phyloP scores from a whole-genome alignment of 2,113 vertebrate genomes.

The Copsychus sechellarum region DNA sequence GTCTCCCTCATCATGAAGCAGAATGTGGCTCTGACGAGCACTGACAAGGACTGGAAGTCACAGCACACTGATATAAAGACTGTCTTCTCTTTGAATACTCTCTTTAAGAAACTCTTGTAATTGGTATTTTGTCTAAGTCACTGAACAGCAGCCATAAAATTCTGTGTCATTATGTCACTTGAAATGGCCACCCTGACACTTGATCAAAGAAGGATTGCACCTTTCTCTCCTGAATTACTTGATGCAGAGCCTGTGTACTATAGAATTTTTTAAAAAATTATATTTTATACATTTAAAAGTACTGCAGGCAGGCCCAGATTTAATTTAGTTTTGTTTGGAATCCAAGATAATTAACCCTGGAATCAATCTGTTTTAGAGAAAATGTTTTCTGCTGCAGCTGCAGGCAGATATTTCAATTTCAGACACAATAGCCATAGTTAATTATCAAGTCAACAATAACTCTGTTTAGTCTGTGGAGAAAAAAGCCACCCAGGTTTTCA shows the following conservation, averaged over 20 bases:
- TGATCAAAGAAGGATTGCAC: not conserved
- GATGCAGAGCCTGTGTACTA: not conserved
- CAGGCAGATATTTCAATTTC: constrained; percentile 28
- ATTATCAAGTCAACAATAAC: constrained; percentile 47
- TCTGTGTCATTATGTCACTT: not conserved
- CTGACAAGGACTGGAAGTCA: not conserved
- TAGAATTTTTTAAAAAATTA: not conserved
- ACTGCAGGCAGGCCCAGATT: not conserved
- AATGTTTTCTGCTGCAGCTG: constrained; percentile 23
- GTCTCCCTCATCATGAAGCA: not conserved
- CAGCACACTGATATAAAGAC: not conserved
- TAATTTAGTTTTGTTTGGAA: constrained; percentile 22
- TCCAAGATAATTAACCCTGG: constrained; percentile 17
- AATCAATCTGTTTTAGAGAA: constrained; percentile 31
- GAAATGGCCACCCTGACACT: not conserved
- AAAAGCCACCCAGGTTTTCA: not conserved
- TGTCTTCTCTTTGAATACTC: not conserved
- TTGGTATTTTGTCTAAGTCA: not conserved
- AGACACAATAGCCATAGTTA: constrained; percentile 29
- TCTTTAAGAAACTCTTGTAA: not conserved
- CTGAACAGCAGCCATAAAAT: not conserved
- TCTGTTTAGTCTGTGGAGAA: not conserved
- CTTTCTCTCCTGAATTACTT: not conserved
- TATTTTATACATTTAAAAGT: not conserved
- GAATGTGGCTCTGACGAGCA: not conserved